These are phyloP conservation scores for Chiroxiphia lanceolata DNA, from an alignment of 2,797 vertebrate genomes.

Conservation along the genomic window DNA sequence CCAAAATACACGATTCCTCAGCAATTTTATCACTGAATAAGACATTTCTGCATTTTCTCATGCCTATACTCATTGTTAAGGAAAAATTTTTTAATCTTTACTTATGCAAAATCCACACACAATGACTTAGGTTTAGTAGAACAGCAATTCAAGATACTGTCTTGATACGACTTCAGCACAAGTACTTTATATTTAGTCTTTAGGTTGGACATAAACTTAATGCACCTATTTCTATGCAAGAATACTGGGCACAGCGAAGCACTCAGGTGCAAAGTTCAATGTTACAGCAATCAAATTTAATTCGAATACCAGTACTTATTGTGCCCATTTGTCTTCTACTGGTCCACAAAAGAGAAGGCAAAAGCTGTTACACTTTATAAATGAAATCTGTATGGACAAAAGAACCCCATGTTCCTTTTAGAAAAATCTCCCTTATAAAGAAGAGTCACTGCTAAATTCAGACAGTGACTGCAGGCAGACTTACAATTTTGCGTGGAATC, in stretches of 20 bases:
- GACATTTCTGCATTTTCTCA: background rate
- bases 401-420: background rate
- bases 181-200: background rate
- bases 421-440: background rate
- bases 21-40: background rate
- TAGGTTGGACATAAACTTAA: background rate
- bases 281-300: background rate
- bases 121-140: background rate
- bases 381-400: background rate
- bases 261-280: background rate
- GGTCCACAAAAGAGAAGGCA: background rate
- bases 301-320: background rate
- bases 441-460: background rate
- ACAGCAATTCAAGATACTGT: background rate
- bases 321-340: background rate
- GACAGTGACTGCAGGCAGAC: constrained; percentile 38
- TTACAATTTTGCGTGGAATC: constrained; percentile 92
- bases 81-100: background rate
- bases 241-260: background rate
- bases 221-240: background rate
- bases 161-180: background rate
- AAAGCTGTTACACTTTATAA: background rate
- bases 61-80: background rate
- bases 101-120: background rate
- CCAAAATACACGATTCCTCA: background rate